A percentile compares a stretch with the other conserved stretches of the same genome.
Conservation (phyloP, 2,797 vertebrate genomes). For the Champsocephalus esox region DNA sequence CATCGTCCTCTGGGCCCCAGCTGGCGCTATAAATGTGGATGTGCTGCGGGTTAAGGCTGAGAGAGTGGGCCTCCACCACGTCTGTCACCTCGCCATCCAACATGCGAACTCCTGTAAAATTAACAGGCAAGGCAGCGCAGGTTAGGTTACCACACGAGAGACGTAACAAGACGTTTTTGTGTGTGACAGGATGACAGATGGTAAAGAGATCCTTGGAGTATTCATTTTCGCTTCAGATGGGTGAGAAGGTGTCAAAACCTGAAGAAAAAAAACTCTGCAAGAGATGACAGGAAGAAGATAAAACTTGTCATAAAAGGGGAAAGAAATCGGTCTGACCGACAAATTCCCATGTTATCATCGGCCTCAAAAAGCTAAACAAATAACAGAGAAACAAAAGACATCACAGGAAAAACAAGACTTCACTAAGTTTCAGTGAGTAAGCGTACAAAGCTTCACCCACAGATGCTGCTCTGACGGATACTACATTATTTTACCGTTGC, state of each 20-base stretch:
- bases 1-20: conserved; percentile 97
- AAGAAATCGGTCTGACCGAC: conserved; percentile 26
- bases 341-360: conserved; percentile 30
- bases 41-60: conserved; percentile 94
- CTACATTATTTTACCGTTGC: conserved; percentile 28
- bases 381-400: conserved; percentile 3
- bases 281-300: conserved; percentile 23
- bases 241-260: conserved; percentile 39
- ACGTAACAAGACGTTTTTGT: conserved; percentile 1
- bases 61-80: conserved; percentile 94
- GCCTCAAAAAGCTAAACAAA: conserved; percentile 17
- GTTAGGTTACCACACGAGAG: conserved; percentile 21
- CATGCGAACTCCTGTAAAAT: conserved; percentile 93
- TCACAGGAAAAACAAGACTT: conserved; percentile 31
- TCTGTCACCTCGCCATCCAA: conserved; percentile 97
- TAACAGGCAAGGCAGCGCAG: background rate
- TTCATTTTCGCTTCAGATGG: conserved; percentile 35
- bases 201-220: conserved; percentile 12
- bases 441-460: conserved; percentile 14
- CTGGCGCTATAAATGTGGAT: conserved; percentile 98
- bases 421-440: conserved; percentile 34
- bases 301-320: conserved; percentile 32
- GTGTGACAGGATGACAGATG: conserved; percentile 39
- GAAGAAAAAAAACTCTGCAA: conserved; percentile 2
- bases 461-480: conserved; percentile 20